phyloP scores from a whole-genome alignment of 2,113 vertebrate species.

The Catharus bicknelli region DNA sequence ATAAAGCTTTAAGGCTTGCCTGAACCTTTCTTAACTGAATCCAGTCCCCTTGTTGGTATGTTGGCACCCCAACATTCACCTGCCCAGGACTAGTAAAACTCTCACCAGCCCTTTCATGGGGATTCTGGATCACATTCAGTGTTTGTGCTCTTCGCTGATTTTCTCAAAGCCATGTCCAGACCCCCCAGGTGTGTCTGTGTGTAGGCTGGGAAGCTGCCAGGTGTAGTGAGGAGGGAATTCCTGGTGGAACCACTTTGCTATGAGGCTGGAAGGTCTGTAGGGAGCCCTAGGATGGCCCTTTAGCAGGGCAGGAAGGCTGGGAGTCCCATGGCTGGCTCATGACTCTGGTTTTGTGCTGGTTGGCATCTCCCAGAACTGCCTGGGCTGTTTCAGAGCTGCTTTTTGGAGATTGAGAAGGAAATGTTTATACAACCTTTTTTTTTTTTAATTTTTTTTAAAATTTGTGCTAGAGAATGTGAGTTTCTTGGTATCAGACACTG shows the following conservation, averaged over 20 bases:
- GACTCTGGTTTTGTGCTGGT: neutral
- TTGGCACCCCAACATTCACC: neutral
- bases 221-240: neutral
- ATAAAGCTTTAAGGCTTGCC: neutral
- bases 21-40: neutral
- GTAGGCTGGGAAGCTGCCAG: neutral
- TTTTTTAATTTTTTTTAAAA: neutral
- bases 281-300: neutral
- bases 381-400: neutral
- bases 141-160: neutral
- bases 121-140: neutral
- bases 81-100: neutral
- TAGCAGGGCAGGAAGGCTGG: neutral
- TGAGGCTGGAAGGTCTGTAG: neutral
- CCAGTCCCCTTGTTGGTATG: neutral
- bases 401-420: neutral
- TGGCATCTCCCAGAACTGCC: neutral
- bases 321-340: neutral
- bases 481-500: conserved; percentile 26
- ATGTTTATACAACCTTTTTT: neutral
- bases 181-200: rapidly evolving
- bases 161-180: neutral
- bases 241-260: neutral
- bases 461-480: conserved; percentile 43
- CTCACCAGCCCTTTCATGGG: neutral